Conservation (phyloP, 2,797 vertebrate genomes). For the Remorina albescens region DNA sequence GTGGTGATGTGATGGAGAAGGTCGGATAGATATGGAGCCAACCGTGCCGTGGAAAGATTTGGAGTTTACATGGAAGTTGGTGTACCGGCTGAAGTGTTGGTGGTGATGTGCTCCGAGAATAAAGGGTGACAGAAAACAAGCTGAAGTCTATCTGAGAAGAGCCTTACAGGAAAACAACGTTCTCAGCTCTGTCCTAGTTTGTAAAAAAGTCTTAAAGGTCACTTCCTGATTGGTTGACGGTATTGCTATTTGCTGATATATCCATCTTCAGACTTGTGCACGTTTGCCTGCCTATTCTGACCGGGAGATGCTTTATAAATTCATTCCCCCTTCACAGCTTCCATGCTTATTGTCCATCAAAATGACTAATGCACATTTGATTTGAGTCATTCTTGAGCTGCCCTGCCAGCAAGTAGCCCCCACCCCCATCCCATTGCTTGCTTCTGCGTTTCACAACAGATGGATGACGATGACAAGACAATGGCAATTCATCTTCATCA, state of each 20-base stretch:
- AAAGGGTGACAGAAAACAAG: too few species aligned
- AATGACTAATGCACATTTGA: conserved; percentile 70
- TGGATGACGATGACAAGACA: conserved; percentile 62
- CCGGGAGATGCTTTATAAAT: conserved; percentile 27
- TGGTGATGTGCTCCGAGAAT: too few species aligned
- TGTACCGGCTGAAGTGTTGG: too few species aligned
- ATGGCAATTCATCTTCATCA: conserved; percentile 63
- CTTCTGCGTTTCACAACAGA: conserved; percentile 41
- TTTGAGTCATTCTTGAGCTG: conserved; percentile 60
- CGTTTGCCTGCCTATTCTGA: conserved; percentile 29
- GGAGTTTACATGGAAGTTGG: too few species aligned
- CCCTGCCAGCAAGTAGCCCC: conserved; percentile 47
- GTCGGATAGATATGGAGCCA: too few species aligned
- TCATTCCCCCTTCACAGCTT: conserved; percentile 26
- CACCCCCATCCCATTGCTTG: not conserved
- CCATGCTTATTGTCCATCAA: conserved; percentile 60
- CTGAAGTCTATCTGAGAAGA: too few species aligned
- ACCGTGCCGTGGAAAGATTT: too few species aligned
- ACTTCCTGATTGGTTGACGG: conserved; percentile 19
- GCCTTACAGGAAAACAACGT: too few species aligned
- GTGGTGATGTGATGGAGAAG: too few species aligned
- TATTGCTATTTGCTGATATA: conserved; percentile 35
- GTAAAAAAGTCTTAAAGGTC: conserved; percentile 40
- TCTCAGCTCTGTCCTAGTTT: conserved; percentile 8
- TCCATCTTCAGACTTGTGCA: conserved; percentile 23